Evolutionary conservation across 2,113 vertebrate species (phyloP).

Genomic region (Arizona elegans): DNA sequence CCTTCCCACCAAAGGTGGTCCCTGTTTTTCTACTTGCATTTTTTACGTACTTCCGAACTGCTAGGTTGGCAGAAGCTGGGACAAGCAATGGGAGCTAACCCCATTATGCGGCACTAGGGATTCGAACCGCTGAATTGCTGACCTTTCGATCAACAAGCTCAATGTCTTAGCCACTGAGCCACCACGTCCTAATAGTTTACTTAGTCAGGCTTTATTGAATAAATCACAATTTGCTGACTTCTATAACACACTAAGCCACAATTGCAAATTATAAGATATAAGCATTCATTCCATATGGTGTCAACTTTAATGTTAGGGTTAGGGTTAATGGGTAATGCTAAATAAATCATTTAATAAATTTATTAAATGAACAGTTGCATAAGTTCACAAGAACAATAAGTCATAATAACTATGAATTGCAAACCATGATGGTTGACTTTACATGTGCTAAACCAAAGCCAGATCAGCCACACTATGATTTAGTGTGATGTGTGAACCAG

Average conservation of each 20-base stretch:
- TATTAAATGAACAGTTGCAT: background rate
- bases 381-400: background rate
- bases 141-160: too few relatives aligned
- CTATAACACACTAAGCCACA: background rate
- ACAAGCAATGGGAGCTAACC: too few relatives aligned
- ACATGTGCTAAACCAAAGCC: background rate
- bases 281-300: background rate
- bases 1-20: too few relatives aligned
- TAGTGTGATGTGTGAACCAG: background rate
- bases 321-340: background rate
- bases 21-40: too few relatives aligned
- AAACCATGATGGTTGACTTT: background rate
- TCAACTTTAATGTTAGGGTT: background rate
- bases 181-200: background rate
- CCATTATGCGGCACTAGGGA: too few relatives aligned
- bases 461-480: background rate
- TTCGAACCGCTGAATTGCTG: too few relatives aligned
- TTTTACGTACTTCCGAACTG: too few relatives aligned
- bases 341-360: background rate
- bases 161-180: too few relatives aligned
- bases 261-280: background rate
- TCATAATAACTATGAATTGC: background rate
- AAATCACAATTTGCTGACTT: background rate
- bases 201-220: background rate
- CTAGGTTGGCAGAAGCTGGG: too few relatives aligned